Percentiles rank a stretch among this genome's conserved stretches.
phyloP scores from a whole-genome alignment of 1,140 invertebrate genomes.

The Chrysomallon squamiferum region DNA sequence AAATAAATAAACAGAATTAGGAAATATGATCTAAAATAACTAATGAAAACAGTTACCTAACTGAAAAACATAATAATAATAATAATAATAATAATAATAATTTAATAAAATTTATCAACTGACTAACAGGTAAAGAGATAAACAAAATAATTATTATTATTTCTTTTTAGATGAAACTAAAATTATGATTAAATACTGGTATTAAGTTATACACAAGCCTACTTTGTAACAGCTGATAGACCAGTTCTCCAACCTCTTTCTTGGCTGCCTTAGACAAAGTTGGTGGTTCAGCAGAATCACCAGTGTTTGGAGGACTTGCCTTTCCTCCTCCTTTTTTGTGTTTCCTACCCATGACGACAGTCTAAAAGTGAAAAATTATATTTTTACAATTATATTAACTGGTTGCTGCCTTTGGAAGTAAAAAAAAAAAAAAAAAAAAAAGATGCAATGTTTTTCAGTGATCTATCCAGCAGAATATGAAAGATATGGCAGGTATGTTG shows the following conservation, averaged over 20 bases:
- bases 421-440: no score
- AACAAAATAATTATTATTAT: background rate
- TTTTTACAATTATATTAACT: no score
- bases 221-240: conserved; percentile 41
- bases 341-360: conserved; percentile 39
- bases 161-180: background rate
- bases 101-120: background rate
- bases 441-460: no score
- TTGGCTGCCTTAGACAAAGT: conserved; percentile 34
- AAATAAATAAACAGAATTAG: background rate
- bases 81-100: background rate
- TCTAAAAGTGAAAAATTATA: no score
- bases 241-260: conserved; percentile 36
- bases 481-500: no score
- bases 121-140: background rate
- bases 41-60: no score
- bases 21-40: background rate
- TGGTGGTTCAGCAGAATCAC: background rate
- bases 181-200: background rate
- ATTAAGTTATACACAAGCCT: background rate
- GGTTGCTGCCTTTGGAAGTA: no score
- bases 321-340: conserved; percentile 26
- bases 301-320: background rate
- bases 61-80: no score
- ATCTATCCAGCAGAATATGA: no score